Base-by-base conservation (phyloP, 1,140 invertebrate species). In the Tetragnatha versicolor region DNA sequence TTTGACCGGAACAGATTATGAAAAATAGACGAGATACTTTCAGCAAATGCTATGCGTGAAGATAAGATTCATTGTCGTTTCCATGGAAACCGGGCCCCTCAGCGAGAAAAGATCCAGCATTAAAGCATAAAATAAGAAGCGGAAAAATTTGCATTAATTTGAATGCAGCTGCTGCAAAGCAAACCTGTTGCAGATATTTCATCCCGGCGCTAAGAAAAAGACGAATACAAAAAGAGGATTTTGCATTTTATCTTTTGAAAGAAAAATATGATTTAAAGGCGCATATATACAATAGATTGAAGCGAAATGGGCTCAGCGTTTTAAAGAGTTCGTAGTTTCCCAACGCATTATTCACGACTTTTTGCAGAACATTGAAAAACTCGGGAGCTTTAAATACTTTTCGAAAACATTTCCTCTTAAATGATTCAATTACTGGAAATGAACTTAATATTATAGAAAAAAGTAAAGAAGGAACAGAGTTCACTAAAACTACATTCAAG, bases 111-210 rank as follows among this genome's bases (percentile, higher is more conserved):
- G 27, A 7, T 1, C 7, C 7, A 7, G 39, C 7, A 10, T 10
- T 42, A 25, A 27, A 27, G 20, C 22, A 55, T 14, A 29, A 45
- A 65, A 27, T 12, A 29, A 12, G 61, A 25, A 35, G 22, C 12
- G 35, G 29, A n/a, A n/a, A 68, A 68, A 68, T 68, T 68, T 68
- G 31, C 63, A 68, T 68, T 68, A 39, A 68, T 68, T 68, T 49
- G 29, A 39, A 49, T n/a, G 39, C 6, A n/a, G 25, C 10, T 17
- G 25, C 6, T 9, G 27, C 3, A 29, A 29, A 5, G 29, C 31
- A 33, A 58, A 58, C 29, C 20, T 33, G 55, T 58, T 58, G 55
- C 29, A 14, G 5, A n/a, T 33, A 33, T 58, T 35, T n/a, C n/a
- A n/a, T n/a, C n/a, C 22, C 4, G 2, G 2, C 29, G 14, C 22